phyloP scores from a whole-genome alignment of 1,140 invertebrate species.

The Drosophila serrata region DNA sequence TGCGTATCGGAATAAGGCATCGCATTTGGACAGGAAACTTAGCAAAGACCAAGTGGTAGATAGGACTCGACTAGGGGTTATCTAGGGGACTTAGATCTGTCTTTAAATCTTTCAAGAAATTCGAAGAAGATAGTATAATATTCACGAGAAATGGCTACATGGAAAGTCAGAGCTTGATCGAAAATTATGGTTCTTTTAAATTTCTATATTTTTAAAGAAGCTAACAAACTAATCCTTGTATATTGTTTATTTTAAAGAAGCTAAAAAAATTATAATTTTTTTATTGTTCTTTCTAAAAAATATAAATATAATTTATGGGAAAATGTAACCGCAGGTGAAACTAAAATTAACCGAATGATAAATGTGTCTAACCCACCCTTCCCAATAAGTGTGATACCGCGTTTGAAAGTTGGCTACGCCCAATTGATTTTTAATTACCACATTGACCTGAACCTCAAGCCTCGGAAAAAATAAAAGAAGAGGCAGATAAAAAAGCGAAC shows the following conservation, averaged over 20 bases:
- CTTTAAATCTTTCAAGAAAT: too few species aligned
- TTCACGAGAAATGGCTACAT: too few species aligned
- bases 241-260: background rate
- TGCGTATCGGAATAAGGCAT: slow-evolving; percentile 52
- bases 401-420: slow-evolving; percentile 45
- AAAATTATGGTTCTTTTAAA: too few species aligned
- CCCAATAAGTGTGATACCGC: background rate
- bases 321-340: background rate
- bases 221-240: background rate
- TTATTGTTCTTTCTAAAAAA: too few species aligned
- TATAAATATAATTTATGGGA: background rate
- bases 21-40: slow-evolving; percentile 42
- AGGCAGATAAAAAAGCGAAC: slow-evolving; percentile 2
- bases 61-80: slow-evolving; percentile 1
- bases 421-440: slow-evolving; percentile 82
- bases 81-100: background rate
- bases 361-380: slow-evolving; percentile 3
- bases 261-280: too few species aligned
- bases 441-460: slow-evolving; percentile 57
- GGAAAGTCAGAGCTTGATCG: too few species aligned
- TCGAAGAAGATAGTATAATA: background rate
- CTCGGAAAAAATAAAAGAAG: background rate
- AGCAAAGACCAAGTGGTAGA: slow-evolving; percentile 13
- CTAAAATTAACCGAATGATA: background rate
- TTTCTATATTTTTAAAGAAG: background rate